These are phyloP conservation scores for Gymnocheta viridis DNA, from an alignment of 2,888 invertebrate species.

Conservation along the genomic window DNA sequence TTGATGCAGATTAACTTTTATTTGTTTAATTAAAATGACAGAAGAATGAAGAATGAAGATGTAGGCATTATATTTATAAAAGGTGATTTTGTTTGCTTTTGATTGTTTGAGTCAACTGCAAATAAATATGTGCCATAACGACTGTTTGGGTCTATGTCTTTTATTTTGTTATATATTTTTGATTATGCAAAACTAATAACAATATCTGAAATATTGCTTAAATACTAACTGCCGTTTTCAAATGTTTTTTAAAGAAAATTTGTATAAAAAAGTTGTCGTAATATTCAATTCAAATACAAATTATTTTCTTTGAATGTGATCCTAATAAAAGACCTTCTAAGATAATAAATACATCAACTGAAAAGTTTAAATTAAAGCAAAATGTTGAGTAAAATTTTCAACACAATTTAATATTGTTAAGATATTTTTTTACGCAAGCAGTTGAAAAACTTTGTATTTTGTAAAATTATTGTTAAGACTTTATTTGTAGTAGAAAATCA, in stretches of 20 bases:
- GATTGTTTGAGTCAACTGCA: constrained; percentile 30
- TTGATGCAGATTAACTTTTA: background rate
- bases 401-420: background rate
- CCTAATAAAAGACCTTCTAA: too few species aligned
- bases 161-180: background rate
- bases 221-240: too few species aligned
- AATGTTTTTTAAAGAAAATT: too few species aligned
- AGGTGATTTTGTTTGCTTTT: background rate
- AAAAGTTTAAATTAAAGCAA: background rate
- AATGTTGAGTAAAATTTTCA: background rate
- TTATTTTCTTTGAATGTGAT: too few species aligned
- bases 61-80: background rate
- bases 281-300: too few species aligned
- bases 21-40: background rate
- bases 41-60: background rate
- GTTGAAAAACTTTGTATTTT: background rate
- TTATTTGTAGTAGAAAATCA: constrained; percentile 12
- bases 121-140: constrained; percentile 28
- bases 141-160: too few species aligned
- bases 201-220: background rate
- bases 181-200: background rate
- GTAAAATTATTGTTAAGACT: background rate
- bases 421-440: background rate
- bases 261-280: too few species aligned
- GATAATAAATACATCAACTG: background rate